phyloP scores from a whole-genome alignment of 2,797 vertebrate genomes.

The Petrocephalus schoutedeni region DNA sequence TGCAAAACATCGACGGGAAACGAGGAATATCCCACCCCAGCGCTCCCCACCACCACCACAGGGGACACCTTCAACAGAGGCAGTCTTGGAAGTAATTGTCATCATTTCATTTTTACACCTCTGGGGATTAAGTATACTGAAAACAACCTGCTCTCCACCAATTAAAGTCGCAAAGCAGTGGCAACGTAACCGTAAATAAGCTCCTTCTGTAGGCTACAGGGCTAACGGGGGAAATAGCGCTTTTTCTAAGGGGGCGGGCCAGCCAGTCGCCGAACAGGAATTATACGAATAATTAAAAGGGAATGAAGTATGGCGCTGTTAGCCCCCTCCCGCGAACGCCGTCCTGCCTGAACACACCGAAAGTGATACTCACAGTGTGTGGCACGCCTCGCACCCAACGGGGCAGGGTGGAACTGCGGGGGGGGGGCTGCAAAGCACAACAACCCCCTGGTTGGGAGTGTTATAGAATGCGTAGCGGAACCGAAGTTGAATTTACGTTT shows the following conservation, averaged over 20 bases:
- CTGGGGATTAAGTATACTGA: slow-evolving; percentile 11
- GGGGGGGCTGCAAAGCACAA: no score
- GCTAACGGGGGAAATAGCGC: background rate
- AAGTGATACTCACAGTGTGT: background rate
- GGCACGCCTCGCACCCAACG: no score
- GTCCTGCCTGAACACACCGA: background rate
- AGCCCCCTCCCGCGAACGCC: background rate
- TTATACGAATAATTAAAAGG: background rate
- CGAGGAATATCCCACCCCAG: no score
- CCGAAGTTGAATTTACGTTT: no score
- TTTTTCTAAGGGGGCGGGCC: background rate
- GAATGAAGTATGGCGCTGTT: background rate
- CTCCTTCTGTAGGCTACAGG: background rate
- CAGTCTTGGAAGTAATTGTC: background rate
- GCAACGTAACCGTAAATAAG: background rate
- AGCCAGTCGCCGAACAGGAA: background rate
- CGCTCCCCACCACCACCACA: background rate
- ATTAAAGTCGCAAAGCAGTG: background rate
- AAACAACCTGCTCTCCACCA: background rate
- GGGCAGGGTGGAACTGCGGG: no score
- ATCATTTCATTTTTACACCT: background rate
- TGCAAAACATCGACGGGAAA: background rate
- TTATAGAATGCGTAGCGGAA: no score
- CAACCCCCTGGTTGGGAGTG: no score
- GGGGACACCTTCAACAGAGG: background rate